These are phyloP conservation scores for Polydrusus tereticollis DNA, from an alignment of 2,888 invertebrate genomes.

Conservation along the genomic window DNA sequence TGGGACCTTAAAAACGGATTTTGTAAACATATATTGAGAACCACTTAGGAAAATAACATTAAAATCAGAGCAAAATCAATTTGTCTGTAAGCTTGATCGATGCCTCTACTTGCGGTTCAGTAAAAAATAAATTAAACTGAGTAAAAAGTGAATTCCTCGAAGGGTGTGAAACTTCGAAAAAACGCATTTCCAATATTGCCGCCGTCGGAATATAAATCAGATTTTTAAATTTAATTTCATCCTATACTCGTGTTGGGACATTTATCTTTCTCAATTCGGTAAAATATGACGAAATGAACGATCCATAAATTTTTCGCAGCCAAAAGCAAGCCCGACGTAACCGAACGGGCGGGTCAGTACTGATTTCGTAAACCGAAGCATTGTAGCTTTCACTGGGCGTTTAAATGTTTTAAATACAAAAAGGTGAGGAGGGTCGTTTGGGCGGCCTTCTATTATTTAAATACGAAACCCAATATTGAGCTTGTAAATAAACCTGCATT, in stretches of 20 bases:
- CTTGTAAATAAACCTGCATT: too few species aligned
- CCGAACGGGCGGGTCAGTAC: slow-evolving; percentile 6
- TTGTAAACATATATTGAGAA: background rate
- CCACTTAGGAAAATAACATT: slow-evolving; percentile 8
- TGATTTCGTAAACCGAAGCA: background rate
- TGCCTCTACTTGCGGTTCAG: slow-evolving; percentile 18
- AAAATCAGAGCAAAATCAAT: slow-evolving; percentile 17
- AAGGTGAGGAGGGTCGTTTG: background rate
- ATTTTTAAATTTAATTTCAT: slow-evolving; percentile 48
- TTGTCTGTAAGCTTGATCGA: slow-evolving; percentile 23
- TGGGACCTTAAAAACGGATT: background rate
- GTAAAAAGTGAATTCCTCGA: slow-evolving; percentile 31
- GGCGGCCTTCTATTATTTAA: too few species aligned
- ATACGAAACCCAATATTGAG: too few species aligned
- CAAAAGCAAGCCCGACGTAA: background rate
- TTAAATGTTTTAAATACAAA: background rate
- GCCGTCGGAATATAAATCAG: slow-evolving; percentile 46
- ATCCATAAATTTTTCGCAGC: slow-evolving; percentile 43
- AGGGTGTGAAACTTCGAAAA: slow-evolving; percentile 35
- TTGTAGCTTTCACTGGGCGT: background rate
- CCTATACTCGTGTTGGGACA: slow-evolving; percentile 45
- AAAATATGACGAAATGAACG: slow-evolving; percentile 45
- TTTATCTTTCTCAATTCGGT: slow-evolving; percentile 45
- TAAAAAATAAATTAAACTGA: slow-evolving; percentile 31
- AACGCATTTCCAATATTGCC: slow-evolving; percentile 42